Conservation (phyloP, 2,888 invertebrate genomes). For the Argyresthia goedartella region DNA sequence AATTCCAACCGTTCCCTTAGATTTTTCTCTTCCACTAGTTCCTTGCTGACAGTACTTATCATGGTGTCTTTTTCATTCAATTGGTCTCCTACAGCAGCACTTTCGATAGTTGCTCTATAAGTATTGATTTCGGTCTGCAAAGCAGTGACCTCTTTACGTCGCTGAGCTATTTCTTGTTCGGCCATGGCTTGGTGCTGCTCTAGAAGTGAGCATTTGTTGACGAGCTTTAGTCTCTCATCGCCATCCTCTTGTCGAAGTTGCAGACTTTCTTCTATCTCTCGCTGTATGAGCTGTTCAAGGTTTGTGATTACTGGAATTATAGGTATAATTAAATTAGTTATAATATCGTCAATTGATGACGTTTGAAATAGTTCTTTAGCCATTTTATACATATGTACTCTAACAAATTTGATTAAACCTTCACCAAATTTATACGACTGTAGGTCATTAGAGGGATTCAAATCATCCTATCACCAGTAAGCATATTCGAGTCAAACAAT, state of each 20-base stretch:
- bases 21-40: conserved; percentile 24
- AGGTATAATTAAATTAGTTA: not conserved
- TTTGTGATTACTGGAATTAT: conserved; percentile 33
- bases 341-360: not conserved
- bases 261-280: conserved; percentile 24
- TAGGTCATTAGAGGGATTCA: too few species aligned
- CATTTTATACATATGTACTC: too few species aligned
- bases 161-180: conserved; percentile 29
- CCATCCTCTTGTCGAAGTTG: conserved; percentile 21
- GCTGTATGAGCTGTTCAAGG: conserved; percentile 28
- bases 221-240: conserved; percentile 26
- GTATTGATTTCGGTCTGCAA: conserved; percentile 22
- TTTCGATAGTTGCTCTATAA: conserved; percentile 18
- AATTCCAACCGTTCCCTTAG: conserved; percentile 23
- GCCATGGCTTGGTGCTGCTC: conserved; percentile 36
- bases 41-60: conserved; percentile 27
- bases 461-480: too few species aligned
- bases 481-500: not conserved
- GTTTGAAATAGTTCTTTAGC: too few species aligned
- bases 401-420: too few species aligned
- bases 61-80: conserved; percentile 25
- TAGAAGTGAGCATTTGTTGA: conserved; percentile 31
- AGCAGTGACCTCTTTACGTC: conserved; percentile 25
- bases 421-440: too few species aligned
- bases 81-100: conserved; percentile 17